Evolutionary conservation across 2,888 invertebrate species (phyloP), one percentile per base, ranked within the genome.

Genomic region (Theodoxus fluviatilis): DNA sequence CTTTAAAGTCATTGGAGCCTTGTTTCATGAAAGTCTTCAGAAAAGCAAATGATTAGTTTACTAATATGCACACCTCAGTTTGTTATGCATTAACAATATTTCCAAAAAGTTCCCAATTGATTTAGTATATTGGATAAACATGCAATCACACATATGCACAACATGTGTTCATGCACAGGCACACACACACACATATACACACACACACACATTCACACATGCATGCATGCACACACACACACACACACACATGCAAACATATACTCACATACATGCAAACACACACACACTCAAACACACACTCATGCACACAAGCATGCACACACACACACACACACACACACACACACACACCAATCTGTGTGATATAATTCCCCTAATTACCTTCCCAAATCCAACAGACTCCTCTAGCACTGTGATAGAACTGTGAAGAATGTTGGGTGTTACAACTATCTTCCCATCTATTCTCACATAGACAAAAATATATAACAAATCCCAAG

Each of bases 211-310:
- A 25, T 33, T 35, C 9, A 59, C 2, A 59, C 18, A 31, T n/a
- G n/a, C n/a, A n/a, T n/a, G n/a, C n/a, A n/a, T n/a, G n/a, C n/a
- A 57, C 57, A 57, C 57, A 57, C 57, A 57, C 28, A 25, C 57
- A 59, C 9, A 59, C 2, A 59, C 18, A 31, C 28, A 2, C 22
- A n/a, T n/a, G n/a, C 28, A 25, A 3, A 57, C 57, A 57, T 15
- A 57, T 33, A 57, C 57, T 31, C 57, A n/a, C n/a, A n/a, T 31
- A 15, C 49, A 47, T 22, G 1, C 43, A 43, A 18, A 9, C 9
- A 43, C 43, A 43, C 9, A 12, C 43, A 12, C 18, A 18, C 43
- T 12, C 43, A 43, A 43, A n/a, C 18, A 12, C 18, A 18, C 18
- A 18, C 43, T 12, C 9, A 12, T 43, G 22, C 3, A 25, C 31